Base-by-base conservation (phyloP, 2,113 vertebrate genomes). In the Origma solitaria region DNA sequence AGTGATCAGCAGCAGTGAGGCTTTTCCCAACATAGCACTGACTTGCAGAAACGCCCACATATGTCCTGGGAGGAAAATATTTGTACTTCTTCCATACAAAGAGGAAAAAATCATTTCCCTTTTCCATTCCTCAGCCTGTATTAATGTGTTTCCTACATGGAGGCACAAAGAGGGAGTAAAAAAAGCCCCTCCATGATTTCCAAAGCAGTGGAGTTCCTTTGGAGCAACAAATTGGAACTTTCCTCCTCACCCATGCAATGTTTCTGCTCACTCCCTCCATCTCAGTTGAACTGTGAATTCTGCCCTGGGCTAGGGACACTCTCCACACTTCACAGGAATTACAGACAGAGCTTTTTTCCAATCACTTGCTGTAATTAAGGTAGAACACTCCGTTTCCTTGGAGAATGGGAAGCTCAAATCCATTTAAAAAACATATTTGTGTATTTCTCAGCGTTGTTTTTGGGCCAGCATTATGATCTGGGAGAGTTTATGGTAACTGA, bases 111-210 rank as follows among this genome's bases (percentile, higher is more conserved):
- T 18, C 0, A 35, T 11, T 35, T 28, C 9, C 21, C 0, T 66
- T 54, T 80, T 19, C 33, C 18, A 4, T 73, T 58, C 18, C 15
- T 50, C 24, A 40, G 2, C 16, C 35, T 44, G 1, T 40, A 23
- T 22, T 30, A 28, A 31, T 17, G 18, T 25, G 20, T 42, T 69
- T 69, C 11, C 27, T 51, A 20, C 2, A 1, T 12, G 24, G 35
- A 77, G 42, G 30, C 35, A 64, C 10, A 12, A 24, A n/a, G 17
- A 23, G n/a, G 6, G n/a, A 18, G 7, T 27, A 24, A 19, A 17
- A n/a, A 45, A 45, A 78, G 24, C 3, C 33, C 23, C n/a, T 60
- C 53, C 0, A 0, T 8, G 6, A 5, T 35, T 33, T 44, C 62
- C 62, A 65, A 65, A 65, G 40, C 40, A 33, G 21, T 33, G 40